Evolutionary conservation across 2,113 vertebrate species (phyloP).

Genomic region (Otolemur garnettii): DNA sequence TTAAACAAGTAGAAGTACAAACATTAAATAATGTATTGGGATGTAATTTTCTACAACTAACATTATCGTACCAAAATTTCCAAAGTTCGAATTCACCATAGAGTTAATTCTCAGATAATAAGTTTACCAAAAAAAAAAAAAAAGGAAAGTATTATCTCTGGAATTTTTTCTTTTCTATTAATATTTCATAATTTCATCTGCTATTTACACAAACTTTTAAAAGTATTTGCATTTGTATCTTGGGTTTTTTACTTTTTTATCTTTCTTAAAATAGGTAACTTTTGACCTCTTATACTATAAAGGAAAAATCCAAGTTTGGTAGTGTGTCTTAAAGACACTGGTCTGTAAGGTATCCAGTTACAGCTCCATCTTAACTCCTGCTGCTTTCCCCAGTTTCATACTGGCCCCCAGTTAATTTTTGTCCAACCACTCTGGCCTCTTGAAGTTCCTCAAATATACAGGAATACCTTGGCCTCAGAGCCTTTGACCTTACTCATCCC

Average conservation of each 20-base stretch:
- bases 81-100: slow-evolving; percentile 41
- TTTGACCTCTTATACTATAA: neutral
- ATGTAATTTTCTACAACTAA: slow-evolving; percentile 65
- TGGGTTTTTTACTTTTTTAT: neutral
- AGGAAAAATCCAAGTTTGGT: neutral
- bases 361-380: neutral
- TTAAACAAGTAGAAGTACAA: slow-evolving; percentile 49
- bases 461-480: neutral
- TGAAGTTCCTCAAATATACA: neutral
- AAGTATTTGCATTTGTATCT: neutral
- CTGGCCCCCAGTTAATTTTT: neutral
- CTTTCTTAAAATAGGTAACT: neutral
- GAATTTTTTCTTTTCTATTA: neutral
- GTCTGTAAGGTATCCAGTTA: neutral
- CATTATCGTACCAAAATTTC: slow-evolving; percentile 62
- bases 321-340: neutral
- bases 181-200: neutral
- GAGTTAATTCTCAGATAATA: neutral
- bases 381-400: neutral
- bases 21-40: slow-evolving; percentile 54
- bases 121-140: neutral
- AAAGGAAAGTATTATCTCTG: neutral
- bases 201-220: neutral
- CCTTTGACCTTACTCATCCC: neutral
- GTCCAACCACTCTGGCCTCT: too few relatives aligned